phyloP scores from a whole-genome alignment of 2,797 vertebrate species.

The Falco concolor region DNA sequence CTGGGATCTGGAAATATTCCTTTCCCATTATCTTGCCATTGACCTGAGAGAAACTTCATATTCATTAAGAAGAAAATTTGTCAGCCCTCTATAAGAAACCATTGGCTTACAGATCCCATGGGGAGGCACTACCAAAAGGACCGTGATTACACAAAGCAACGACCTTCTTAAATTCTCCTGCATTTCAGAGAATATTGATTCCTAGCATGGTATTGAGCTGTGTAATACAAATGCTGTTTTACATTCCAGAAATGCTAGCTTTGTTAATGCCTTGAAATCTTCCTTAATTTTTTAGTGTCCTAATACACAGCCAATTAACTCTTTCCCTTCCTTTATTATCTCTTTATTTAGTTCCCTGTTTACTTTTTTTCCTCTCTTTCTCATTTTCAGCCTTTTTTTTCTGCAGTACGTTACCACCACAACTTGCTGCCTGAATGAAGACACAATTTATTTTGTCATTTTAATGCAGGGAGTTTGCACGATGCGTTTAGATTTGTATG shows the following conservation, averaged over 20 bases:
- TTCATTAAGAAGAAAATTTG: neutral
- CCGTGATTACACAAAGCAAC: neutral
- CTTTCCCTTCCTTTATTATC: neutral
- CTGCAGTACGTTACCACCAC: neutral
- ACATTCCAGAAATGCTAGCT: neutral
- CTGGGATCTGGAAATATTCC: neutral
- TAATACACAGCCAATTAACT: neutral
- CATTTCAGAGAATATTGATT: neutral
- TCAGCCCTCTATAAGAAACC: neutral
- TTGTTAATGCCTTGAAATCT: neutral
- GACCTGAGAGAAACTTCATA: neutral
- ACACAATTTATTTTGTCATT: neutral
- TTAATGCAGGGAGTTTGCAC: neutral
- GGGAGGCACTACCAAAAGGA: neutral
- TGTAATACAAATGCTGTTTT: neutral
- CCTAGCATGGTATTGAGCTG: neutral
- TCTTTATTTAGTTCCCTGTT: neutral
- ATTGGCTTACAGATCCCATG: neutral
- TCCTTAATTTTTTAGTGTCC: neutral
- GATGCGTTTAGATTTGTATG: neutral
- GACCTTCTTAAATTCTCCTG: constrained; percentile 8
- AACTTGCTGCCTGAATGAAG: neutral
- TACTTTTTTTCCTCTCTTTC: neutral
- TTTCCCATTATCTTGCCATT: neutral
- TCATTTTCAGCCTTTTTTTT: neutral